phyloP scores from a whole-genome alignment of 2,797 vertebrate species.

The Sebastes diploproa region DNA sequence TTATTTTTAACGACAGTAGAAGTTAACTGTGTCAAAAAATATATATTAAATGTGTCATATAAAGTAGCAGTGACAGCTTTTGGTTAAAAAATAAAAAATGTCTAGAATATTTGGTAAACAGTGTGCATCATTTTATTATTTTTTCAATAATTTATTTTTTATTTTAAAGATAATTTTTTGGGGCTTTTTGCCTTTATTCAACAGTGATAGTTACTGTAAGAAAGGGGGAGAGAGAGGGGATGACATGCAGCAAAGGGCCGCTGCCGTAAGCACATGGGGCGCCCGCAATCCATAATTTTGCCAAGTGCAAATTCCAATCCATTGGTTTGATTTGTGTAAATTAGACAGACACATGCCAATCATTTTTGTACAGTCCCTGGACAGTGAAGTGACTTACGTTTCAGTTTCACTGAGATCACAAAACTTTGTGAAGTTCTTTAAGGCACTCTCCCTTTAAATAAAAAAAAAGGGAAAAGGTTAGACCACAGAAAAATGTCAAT shows the following conservation, averaged over 20 bases:
- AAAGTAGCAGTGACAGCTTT: background rate
- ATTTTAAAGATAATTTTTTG: too few relatives aligned
- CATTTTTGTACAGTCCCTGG: background rate
- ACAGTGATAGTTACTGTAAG: too few relatives aligned
- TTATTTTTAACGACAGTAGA: background rate
- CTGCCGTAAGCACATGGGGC: too few relatives aligned
- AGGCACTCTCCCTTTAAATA: slow-evolving; percentile 68
- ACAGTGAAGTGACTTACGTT: slow-evolving; percentile 64
- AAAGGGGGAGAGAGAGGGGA: too few relatives aligned
- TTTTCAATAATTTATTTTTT: background rate
- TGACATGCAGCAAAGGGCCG: too few relatives aligned
- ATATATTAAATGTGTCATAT: background rate
- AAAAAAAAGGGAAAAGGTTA: slow-evolving; percentile 32
- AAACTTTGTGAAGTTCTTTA: slow-evolving; percentile 72
- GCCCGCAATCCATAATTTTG: too few relatives aligned
- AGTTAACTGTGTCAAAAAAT: background rate
- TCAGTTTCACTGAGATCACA: slow-evolving; percentile 65
- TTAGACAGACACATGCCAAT: background rate
- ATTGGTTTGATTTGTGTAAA: background rate
- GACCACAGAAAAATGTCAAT: background rate
- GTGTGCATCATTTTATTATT: background rate
- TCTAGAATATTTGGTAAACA: background rate
- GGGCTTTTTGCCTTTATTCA: too few relatives aligned
- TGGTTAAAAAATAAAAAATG: background rate
- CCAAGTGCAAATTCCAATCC: background rate